Evolutionary conservation across 2,113 vertebrate genomes (phyloP), one percentile per base, ranked within the genome.

Genomic region (Ceuthmochares aereus): DNA sequence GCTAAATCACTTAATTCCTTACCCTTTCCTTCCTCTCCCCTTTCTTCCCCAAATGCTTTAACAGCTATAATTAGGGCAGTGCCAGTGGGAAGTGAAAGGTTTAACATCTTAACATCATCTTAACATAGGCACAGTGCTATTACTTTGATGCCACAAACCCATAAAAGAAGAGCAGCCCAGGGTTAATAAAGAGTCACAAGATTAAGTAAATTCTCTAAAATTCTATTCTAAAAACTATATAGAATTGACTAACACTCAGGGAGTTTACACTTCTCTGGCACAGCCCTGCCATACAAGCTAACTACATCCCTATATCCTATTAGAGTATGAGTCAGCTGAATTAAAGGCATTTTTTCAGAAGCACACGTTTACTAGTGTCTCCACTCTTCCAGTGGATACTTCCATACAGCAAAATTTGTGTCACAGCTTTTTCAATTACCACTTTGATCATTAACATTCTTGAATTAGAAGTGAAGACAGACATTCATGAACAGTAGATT

Each of bases 141-240:
- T 78, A 67, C 67, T 97, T 96, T 83, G 69, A 75, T 94, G 67
- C n/a, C 79, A 72, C 1, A 16, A 90, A 51, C 26, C 5, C 23
- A 14, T 34, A 34, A 84, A 75, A 92, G 73, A 95, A 78, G 40
- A 95, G 51, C 54, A 93, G 34, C 49, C 59, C 21, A 93, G 45
- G 43, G 47, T 87, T 85, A 54, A 55, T 32, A 54, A 78, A 74
- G 43, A 64, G 37, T 67, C 20, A 63, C 47, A 34, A 74, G 52
- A 81, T 84, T n/a, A 81, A 45, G 60, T 16, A 84, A 90, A 74
- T 12, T 69, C 23, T 64, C 84, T 84, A 73, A 95, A 96, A 67
- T 42, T n/a, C 36, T 66, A 6, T 27, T 81, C 52, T 83, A 78
- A 81, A 80, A 67, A 19, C 73, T 67, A 34, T 58, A 47, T 6